Conservation (phyloP, 2,888 invertebrate genomes). For the Drosophila pseudotakahashii region DNA sequence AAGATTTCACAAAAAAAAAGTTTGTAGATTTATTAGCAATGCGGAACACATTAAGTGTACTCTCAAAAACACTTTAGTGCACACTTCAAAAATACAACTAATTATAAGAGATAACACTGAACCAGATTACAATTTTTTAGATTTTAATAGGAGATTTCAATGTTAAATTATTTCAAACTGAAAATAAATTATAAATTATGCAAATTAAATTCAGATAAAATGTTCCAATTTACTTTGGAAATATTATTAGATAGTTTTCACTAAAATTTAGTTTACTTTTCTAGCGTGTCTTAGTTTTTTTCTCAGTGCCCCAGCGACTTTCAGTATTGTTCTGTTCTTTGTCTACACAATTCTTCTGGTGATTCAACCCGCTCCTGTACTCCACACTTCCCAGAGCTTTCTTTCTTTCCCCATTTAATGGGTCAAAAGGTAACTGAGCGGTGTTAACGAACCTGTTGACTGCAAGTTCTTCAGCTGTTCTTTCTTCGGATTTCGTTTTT, state of each 20-base stretch:
- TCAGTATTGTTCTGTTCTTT: conserved; percentile 14
- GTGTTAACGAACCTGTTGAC: conserved; percentile 47
- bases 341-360: conserved; percentile 20
- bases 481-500: conserved; percentile 14
- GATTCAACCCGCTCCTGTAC: conserved; percentile 14
- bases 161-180: no score
- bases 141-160: no score
- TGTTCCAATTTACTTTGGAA: no score
- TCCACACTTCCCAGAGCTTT: conserved; percentile 22
- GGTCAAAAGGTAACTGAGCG: conserved; percentile 40
- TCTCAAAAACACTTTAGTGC: not conserved
- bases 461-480: conserved; percentile 16
- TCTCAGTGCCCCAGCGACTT: not conserved
- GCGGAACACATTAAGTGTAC: not conserved
- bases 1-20: not conserved
- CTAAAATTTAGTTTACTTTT: no score
- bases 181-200: no score
- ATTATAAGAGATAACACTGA: no score
- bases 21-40: not conserved
- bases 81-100: no score
- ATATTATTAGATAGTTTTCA: no score
- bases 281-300: not conserved
- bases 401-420: conserved; percentile 24
- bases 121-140: no score
- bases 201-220: no score